Conservation (phyloP, 2,113 vertebrate genomes). For the Lycocorax pyrrhopterus region DNA sequence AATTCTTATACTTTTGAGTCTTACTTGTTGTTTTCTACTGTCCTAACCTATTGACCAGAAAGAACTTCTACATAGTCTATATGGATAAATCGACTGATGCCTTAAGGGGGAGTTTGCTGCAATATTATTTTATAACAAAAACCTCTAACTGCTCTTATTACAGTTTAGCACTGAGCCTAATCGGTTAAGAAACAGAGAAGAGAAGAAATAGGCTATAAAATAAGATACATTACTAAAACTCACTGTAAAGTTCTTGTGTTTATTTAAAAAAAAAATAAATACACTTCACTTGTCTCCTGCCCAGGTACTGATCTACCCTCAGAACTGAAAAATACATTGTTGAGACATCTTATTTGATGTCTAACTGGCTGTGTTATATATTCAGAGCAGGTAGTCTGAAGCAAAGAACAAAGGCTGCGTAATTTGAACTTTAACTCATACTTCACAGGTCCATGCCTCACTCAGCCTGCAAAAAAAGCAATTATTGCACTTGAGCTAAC, state of each 20-base stretch:
- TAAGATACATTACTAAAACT: background rate
- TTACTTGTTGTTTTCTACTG: conserved; percentile 34
- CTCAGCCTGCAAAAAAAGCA: conserved; percentile 64
- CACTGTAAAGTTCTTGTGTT: background rate
- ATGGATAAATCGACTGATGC: background rate
- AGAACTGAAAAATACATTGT: background rate
- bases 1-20: background rate
- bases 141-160: background rate
- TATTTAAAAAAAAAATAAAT: background rate
- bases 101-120: background rate
- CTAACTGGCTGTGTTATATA: conserved; percentile 40
- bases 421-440: conserved; percentile 71
- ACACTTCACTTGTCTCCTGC: background rate
- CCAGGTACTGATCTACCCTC: background rate
- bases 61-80: background rate
- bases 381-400: conserved; percentile 65
- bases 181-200: background rate
- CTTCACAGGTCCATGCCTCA: conserved; percentile 63
- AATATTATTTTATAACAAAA: background rate
- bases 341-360: background rate
- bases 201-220: background rate
- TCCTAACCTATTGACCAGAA: conserved; percentile 24
- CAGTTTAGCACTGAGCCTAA: background rate
- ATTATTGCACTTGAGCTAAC: conserved; percentile 67
- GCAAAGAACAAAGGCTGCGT: conserved; percentile 56